phyloP scores from a whole-genome alignment of 2,888 invertebrate genomes.

The Lepidonotus clava region DNA sequence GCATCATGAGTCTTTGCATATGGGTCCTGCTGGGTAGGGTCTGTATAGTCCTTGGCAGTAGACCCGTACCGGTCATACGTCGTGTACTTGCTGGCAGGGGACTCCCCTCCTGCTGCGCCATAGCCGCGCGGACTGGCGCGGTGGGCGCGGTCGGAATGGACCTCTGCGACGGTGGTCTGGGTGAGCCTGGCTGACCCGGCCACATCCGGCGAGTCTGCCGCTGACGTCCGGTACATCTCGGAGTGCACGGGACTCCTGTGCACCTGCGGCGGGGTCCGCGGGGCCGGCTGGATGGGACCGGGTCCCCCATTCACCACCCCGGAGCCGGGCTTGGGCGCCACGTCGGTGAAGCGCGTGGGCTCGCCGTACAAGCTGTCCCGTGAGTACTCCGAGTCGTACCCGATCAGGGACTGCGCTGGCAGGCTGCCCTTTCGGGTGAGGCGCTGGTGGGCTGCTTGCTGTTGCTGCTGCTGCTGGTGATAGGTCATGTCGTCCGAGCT shows the following conservation, averaged over 20 bases:
- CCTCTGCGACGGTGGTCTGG: constrained; percentile 26
- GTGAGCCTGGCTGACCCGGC: neutral
- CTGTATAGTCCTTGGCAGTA: neutral
- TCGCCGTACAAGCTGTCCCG: neutral
- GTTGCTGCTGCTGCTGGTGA: neutral
- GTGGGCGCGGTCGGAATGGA: neutral
- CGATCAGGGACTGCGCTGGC: constrained; percentile 41
- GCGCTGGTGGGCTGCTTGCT: neutral
- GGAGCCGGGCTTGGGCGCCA: constrained; percentile 36
- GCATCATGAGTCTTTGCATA: neutral
- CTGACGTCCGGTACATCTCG: constrained; percentile 41
- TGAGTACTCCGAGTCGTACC: constrained; percentile 7
- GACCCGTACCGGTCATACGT: neutral
- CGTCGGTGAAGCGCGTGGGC: constrained; percentile 33
- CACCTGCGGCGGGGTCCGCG: constrained; percentile 40
- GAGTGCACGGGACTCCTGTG: constrained; percentile 28
- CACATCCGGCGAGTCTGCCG: constrained; percentile 3
- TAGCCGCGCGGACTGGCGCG: neutral
- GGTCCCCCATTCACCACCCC: constrained; percentile 45
- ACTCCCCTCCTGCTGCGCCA: neutral
- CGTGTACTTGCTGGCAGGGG: neutral
- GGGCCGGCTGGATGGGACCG: constrained; percentile 45
- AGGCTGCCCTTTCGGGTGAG: constrained; percentile 25
- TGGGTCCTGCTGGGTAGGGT: neutral
- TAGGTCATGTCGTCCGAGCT: neutral